Evolutionary conservation across 2,113 vertebrate species (phyloP), one percentile per base, ranked within the genome.

Genomic region (Charadrius vociferus): DNA sequence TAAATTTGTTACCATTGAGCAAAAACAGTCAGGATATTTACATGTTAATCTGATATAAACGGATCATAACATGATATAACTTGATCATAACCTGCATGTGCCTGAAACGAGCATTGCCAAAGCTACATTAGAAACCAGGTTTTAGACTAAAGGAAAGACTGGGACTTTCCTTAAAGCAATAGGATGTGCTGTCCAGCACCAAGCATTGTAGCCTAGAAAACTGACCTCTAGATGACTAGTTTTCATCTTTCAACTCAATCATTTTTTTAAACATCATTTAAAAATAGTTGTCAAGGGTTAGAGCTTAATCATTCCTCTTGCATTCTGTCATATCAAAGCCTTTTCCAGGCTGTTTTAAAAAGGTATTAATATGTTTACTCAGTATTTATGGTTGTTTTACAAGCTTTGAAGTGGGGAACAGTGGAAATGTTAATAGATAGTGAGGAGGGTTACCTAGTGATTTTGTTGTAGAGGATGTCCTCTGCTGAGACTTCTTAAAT

Each of bases 401-500:
- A 65, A 34, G 49, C 74, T 94, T 94, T 93, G 81, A 91, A 91
- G 79, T 90, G 37, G 8, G 27, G 4, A 94, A 74, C 36, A 36
- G 63, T 84, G 72, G 41, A 74, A 89, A 91, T 71, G 29, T 83
- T 91, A 91, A 86, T 66, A 72, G 58, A 19, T 36, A 63, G 19
- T 32, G 49, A 91, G 81, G 71, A 87, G 68, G 74, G 53, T 75
- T 91, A 90, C 66, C 36, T 22, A 29, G 17, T 71, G 47, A 47
- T 87, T 79, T 61, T 94, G n/a, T 58, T 91, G 83, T 83, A 74
- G 81, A 90, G 43, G 36, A 52, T 66, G 53, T 93, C 85, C 37
- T 93, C 70, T 93, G 66, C 86, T 91, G 78, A 91, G 58, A 75
- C 70, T 77, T 39, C 62, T 87, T 88, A 67, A 75, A 67, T 95